Percentiles rank a stretch among this genome's conserved stretches.
phyloP scores from a whole-genome alignment of 2,113 vertebrate genomes.

The Pluvialis apricaria region DNA sequence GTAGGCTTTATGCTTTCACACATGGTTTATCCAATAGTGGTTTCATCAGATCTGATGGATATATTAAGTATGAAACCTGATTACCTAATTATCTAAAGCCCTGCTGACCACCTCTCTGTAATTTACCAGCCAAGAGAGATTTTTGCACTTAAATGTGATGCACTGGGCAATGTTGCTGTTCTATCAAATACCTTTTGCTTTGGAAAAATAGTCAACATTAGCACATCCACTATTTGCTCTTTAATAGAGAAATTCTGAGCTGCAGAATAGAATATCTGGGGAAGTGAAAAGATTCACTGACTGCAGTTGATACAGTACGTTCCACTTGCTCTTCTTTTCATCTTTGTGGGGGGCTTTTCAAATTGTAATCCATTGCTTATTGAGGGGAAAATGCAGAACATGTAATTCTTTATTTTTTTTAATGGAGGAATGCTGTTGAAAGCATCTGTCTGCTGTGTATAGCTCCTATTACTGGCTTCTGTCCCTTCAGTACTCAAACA shows the following conservation, averaged over 20 bases:
- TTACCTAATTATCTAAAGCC: not conserved
- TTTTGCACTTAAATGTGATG: not conserved
- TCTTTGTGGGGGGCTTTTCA: not conserved
- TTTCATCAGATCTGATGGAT: not conserved
- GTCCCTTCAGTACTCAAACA: not conserved
- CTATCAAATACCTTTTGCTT: not conserved
- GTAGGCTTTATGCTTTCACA: not conserved
- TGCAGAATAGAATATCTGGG: not conserved
- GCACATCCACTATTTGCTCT: not conserved
- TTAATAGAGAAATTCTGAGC: not conserved
- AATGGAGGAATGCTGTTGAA: not conserved
- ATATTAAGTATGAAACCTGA: not conserved
- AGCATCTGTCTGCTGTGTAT: not conserved
- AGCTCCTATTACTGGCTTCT: not conserved
- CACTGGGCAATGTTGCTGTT: not conserved
- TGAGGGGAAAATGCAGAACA: not conserved
- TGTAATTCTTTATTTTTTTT: not conserved
- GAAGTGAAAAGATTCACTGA: not conserved
- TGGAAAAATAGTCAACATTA: not conserved
- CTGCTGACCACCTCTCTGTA: not conserved
- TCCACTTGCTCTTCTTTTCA: not conserved
- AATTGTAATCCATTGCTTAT: not conserved
- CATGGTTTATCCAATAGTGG: not conserved
- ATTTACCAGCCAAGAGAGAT: not conserved
- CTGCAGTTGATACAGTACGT: not conserved